Conservation (phyloP, 2,113 vertebrate genomes). For the Brachypteracias leptosomus region DNA sequence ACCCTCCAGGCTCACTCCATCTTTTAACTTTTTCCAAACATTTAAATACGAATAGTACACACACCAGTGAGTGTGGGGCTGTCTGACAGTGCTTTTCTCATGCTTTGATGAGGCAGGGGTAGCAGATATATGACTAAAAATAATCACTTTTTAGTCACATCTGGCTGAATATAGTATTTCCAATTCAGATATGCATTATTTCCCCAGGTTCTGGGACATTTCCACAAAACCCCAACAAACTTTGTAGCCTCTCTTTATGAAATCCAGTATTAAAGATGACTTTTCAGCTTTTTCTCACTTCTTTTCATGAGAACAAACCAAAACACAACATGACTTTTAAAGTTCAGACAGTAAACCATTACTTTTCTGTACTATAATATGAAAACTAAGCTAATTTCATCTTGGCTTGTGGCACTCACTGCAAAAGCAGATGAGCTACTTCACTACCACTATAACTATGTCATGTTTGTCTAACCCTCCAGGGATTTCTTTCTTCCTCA, state of each 20-base stretch:
- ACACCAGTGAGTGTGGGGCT: background rate
- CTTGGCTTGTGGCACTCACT: background rate
- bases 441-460: background rate
- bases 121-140: background rate
- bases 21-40: background rate
- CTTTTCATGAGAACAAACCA: background rate
- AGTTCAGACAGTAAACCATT: background rate
- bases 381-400: background rate
- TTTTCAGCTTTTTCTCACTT: background rate
- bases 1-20: background rate
- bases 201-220: background rate
- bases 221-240: background rate
- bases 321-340: background rate
- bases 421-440: background rate
- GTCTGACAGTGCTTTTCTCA: background rate
- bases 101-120: background rate
- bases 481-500: background rate
- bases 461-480: background rate
- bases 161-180: background rate
- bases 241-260: background rate
- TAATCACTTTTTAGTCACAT: background rate
- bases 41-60: background rate
- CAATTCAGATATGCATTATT: background rate
- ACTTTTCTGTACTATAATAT: background rate
- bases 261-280: background rate